A percentile compares a stretch with the other conserved stretches of the same genome.
Evolutionary conservation across 2,113 vertebrate genomes (phyloP).

Genomic region (Vombatus ursinus): DNA sequence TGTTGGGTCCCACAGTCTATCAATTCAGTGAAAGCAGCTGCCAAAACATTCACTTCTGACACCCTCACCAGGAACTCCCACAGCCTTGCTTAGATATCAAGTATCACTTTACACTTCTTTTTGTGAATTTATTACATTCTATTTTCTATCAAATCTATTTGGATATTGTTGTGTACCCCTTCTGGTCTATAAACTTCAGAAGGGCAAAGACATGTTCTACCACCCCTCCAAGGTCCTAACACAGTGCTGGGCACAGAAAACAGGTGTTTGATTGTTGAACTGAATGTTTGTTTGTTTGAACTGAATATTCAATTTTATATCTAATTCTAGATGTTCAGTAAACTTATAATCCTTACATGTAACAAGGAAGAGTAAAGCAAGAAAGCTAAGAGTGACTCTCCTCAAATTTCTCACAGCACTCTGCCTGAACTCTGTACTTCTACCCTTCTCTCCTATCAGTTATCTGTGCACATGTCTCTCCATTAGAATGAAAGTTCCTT

Average conservation of each 20-base stretch:
- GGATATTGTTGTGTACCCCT: neutral
- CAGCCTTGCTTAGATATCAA: neutral
- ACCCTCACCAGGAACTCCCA: neutral
- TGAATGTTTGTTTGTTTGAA: neutral
- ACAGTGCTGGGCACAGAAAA: neutral
- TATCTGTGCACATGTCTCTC: neutral
- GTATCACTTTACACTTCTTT: neutral
- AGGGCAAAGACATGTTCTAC: conserved; percentile 16
- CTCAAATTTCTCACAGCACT: neutral
- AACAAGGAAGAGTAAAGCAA: neutral
- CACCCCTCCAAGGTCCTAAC: neutral
- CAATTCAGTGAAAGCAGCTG: neutral
- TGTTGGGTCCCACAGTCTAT: neutral
- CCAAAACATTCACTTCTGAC: neutral
- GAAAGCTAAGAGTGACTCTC: neutral
- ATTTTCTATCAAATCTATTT: conserved; percentile 28
- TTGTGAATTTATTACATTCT: conserved; percentile 34
- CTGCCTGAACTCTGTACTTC: neutral
- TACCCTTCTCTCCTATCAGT: neutral
- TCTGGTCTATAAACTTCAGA: neutral
- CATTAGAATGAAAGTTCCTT: neutral
- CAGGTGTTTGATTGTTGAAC: neutral
- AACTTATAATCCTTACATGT: conserved; percentile 36
- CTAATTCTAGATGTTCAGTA: conserved; percentile 43
- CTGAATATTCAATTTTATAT: neutral